Base-by-base conservation (phyloP, 1,140 invertebrate species). In the Scaptomyza hsui region DNA sequence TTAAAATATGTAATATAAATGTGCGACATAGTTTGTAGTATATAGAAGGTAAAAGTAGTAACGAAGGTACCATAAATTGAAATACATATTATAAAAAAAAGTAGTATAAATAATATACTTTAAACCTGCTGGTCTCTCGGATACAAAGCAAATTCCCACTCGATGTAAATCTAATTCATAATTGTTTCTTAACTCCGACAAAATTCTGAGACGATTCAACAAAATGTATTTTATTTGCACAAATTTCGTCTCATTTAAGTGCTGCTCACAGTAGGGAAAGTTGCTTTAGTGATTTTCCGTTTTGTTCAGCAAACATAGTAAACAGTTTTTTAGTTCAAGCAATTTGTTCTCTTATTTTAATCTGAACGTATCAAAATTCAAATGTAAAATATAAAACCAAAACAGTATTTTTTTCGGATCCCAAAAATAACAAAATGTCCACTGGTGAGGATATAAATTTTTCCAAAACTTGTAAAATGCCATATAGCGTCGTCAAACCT, bases 401-500 rank as follows among this genome's bases (percentile, higher is more conserved):
- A 15, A 56, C 15, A 7, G 12, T 5, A 49, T 48, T 59, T 39
- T 73, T 44, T 69, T 73, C 21, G 61, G 75, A 52, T 62, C 39
- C 7, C 37, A 26, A 26, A 13, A 39, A 53, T 29, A 21, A 44
- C 35, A 5, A 16, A 19, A 72, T 72, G 63, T 47, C 63, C 12
- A 12, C 39, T 52, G 62, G 19, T 6, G 68, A 41, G 13, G 19
- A 15, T 6, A 62, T 51, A 48, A 48, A 48, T 63, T 49, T 18
- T 9, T 16, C 44, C 9, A 18, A 35, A 3, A 21, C 24, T 13
- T 18, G 15, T 13, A 24, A 7, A 1, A 45, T 39, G n/a, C 51
- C 57, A n/a, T 37, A 15, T 15, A 48, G 39, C 10, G 9, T 16
- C n/a, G 19, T 35, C 0, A n/a, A 53, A 24, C 39, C 16, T 9